A percentile compares a stretch with the other conserved stretches of the same genome.
These are phyloP conservation scores for Acanthornis magna DNA, from an alignment of 2,797 vertebrate species.

Conservation along the genomic window DNA sequence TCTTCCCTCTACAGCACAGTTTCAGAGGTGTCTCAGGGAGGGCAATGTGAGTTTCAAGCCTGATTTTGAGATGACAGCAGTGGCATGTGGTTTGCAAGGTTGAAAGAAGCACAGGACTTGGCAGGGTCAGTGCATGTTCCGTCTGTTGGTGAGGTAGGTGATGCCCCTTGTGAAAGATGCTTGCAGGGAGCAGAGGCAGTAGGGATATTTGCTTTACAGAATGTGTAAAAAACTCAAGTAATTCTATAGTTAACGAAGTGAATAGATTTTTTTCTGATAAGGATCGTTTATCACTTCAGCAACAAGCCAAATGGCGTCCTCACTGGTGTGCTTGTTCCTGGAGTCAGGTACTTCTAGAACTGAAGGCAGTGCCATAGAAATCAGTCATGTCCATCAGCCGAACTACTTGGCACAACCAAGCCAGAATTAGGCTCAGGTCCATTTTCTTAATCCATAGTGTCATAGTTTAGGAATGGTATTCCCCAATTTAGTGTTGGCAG, in stretches of 20 bases:
- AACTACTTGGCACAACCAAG: background rate
- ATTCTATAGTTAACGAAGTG: background rate
- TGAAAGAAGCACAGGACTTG: background rate
- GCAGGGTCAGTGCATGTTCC: background rate
- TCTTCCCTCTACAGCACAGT: background rate
- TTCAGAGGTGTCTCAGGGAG: background rate
- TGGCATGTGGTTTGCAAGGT: rapidly evolving
- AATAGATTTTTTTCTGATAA: background rate
- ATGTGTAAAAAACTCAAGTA: rapidly evolving
- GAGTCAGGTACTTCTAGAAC: background rate
- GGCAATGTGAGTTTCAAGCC: background rate
- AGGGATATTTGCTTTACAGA: background rate
- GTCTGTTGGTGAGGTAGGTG: background rate
- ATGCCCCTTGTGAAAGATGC: background rate
- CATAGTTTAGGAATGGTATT: background rate
- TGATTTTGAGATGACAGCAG: background rate
- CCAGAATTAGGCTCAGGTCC: background rate
- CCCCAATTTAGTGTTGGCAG: background rate
- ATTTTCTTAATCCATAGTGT: background rate
- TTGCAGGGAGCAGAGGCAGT: background rate
- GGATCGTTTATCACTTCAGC: background rate
- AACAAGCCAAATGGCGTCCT: background rate
- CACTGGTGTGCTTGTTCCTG: background rate
- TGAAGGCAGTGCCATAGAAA: background rate
- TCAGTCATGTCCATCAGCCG: background rate